phyloP scores from a whole-genome alignment of 2,888 invertebrate species.

The Rotaria sp. region DNA sequence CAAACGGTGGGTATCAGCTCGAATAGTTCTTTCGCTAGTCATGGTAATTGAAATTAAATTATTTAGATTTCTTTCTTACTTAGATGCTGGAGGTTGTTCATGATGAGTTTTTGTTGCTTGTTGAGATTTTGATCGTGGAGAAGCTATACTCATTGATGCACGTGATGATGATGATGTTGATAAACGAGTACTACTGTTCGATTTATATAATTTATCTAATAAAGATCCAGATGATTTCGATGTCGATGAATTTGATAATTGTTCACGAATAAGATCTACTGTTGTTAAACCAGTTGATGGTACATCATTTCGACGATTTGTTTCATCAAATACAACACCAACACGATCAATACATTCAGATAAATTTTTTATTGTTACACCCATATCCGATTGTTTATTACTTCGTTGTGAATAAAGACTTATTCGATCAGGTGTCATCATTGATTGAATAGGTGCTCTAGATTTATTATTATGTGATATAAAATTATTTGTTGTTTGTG shows the following conservation, averaged over 20 bases:
- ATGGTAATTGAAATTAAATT: too few species aligned
- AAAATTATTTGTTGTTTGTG: background rate
- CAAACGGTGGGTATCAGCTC: too few species aligned
- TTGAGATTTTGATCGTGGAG: background rate
- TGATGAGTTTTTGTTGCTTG: background rate
- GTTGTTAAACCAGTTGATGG: background rate
- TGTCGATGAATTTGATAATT: background rate
- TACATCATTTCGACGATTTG: background rate
- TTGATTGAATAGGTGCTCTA: background rate
- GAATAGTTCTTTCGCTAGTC: too few species aligned
- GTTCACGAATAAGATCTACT: slow-evolving; percentile 28
- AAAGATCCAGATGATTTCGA: background rate
- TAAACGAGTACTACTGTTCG: background rate
- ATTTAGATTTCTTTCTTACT: background rate
- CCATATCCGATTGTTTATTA: background rate
- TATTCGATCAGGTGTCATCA: background rate
- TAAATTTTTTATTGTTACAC: slow-evolving; percentile 9
- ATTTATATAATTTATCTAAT: slow-evolving; percentile 11
- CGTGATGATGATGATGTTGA: background rate
- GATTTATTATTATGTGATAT: background rate
- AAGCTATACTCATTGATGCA: background rate
- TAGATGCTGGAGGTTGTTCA: background rate
- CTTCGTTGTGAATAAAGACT: slow-evolving; percentile 16
- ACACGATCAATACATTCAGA: slow-evolving; percentile 26
- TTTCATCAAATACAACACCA: slow-evolving; percentile 26